Base-by-base conservation (phyloP, 2,113 vertebrate genomes). In the Anas platyrhynchos region DNA sequence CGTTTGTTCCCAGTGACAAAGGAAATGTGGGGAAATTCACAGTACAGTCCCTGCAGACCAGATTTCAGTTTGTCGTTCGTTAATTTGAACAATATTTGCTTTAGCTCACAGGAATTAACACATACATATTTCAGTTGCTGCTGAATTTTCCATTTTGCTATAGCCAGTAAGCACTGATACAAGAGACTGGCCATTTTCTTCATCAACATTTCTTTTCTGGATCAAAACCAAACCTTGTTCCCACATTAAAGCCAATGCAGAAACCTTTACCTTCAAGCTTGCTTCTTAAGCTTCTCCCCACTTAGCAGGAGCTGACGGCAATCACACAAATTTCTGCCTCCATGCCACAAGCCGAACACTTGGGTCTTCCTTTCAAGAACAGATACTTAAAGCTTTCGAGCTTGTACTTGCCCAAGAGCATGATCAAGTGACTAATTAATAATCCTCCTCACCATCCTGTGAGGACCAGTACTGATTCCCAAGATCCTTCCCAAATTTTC, bases 391-490 rank as follows among this genome's bases (percentile, higher is more conserved):
- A 62, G 44, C 21, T 44, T 8, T 32, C 5, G 62, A 86, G 18
- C 25, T n/a, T 61, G 44, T 61, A 31, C 27, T 67, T 46, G 26
- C n/a, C 59, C 23, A 66, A 34, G 68, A 26, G 13, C 26, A 34
- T 17, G 54, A 56, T 31, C 26, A 66, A 66, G 29, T 20, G 41
- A 58, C 34, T 46, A 54, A 46, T 41, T 67, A 44, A 13, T 2
- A 29, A 38, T 22, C 16, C 12, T 62, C 18, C 63, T 34, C 36
- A 77, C 34, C 14, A 68, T 21, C 41, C 27, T 17, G 2, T 3
- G 8, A 73, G 32, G 41, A 63, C 29, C 4, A n/a, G 1, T 3
- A 27, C 4, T 0, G 0, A 41, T 16, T 38, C 6, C 41, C 48
- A 69, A 61, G 22, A 67, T 31, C 15, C 10, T 22, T 18, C 12